Percentiles rank a stretch among this genome's conserved stretches.
phyloP scores from a whole-genome alignment of 2,797 vertebrate genomes.

The Sitta carolinensis region DNA sequence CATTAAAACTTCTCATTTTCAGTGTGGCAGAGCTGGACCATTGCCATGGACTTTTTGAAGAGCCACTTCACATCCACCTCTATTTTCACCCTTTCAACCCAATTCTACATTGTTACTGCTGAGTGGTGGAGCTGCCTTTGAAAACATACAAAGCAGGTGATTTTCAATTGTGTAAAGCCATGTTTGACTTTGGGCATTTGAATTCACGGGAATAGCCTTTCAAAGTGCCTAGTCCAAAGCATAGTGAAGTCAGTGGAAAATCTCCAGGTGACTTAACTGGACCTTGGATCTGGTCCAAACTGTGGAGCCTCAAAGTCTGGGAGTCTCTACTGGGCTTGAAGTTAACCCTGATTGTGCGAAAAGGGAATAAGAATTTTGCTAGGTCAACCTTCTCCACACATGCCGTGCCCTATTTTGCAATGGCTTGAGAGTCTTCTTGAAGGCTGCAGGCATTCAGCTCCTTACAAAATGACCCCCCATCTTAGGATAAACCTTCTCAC shows the following conservation, averaged over 20 bases:
- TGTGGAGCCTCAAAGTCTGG: slow-evolving; percentile 48
- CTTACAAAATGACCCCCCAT: neutral
- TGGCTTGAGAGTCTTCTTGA: neutral
- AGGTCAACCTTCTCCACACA: neutral
- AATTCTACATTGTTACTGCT: slow-evolving; percentile 30
- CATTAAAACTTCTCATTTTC: slow-evolving; percentile 4
- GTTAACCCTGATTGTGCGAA: slow-evolving; percentile 37
- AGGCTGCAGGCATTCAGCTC: neutral
- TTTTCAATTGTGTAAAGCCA: slow-evolving; percentile 49
- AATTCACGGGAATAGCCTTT: slow-evolving; percentile 48
- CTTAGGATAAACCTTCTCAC: neutral
- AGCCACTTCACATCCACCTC: neutral
- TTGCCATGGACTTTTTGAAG: slow-evolving; percentile 1
- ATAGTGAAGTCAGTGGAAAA: slow-evolving; percentile 46
- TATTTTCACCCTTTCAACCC: slow-evolving; percentile 35
- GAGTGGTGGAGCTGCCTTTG: slow-evolving; percentile 33
- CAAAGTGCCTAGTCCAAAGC: slow-evolving; percentile 28
- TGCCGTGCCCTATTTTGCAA: neutral
- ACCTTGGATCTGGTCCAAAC: slow-evolving; percentile 43
- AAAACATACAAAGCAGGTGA: slow-evolving; percentile 55
- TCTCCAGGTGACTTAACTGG: slow-evolving; percentile 49
- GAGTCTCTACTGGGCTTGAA: neutral
- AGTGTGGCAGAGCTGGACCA: neutral
- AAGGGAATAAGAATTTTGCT: slow-evolving; percentile 14
- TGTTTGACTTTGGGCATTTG: slow-evolving; percentile 21